Evolutionary conservation across 1,140 invertebrate genomes (phyloP), one percentile per base, ranked within the genome.

Genomic region (Onthophagus taurus): DNA sequence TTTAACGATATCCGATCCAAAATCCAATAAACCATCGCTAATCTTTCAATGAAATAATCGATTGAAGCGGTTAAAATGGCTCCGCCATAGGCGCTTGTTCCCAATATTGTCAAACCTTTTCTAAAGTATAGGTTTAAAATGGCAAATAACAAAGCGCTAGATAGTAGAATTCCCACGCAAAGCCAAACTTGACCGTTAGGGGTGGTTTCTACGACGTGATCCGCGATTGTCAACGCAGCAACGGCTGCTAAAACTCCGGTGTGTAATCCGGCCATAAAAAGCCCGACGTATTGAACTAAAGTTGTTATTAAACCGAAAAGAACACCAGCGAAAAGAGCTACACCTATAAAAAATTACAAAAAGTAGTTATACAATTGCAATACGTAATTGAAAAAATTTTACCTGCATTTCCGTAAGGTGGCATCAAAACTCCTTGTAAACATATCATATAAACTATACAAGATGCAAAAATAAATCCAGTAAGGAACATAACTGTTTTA

Each of bases 401-500:
- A 78, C 78, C 75, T 42, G 79, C 77, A 64, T 86, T 86, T 29
- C 80, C 83, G 54, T 83, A 80, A 13, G 75, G 65, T 3, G 84
- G 81, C 60, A 88, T 70, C 13, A 84, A 61, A 42, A 79, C 73
- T 52, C 85, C 81, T 58, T 85, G 83, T 37, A 78, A 71, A 63
- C 82, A 86, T 48, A 89, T 83, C 44, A 85, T 65, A 61, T 85
- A 88, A 2, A 86, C 80, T 41, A 88, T 72, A 16, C 81, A 76
- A 33, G 85, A 78, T 9, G 83, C 86, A 65, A 89, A 89, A 30
- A 87, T 81, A 57, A 90, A 84, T 19, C 89, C 89, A 17, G 85
- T 90, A 18, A 91, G 69, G 61, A 91, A 91, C 77, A 89, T 87
- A n/a, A 85, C 78, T 2, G 85, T 85, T 63, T 89, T 88, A 63